Evolutionary conservation across 1,140 invertebrate genomes (phyloP).

Genomic region (Platyscapa corneri): DNA sequence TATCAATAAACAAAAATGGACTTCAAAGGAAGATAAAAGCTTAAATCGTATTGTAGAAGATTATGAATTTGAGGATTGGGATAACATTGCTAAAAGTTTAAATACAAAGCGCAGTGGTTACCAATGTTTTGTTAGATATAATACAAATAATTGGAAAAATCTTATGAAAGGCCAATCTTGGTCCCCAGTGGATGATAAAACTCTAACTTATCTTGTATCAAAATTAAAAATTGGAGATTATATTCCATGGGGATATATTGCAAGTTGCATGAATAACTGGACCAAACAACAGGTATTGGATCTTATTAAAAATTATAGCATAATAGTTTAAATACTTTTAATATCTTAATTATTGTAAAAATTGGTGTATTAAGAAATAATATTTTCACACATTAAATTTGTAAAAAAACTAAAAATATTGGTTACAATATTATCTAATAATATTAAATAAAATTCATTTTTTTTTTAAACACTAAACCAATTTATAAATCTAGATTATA

Average conservation of each 20-base stretch:
- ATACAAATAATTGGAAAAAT: slow-evolving; percentile 70
- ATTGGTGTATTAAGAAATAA: background rate
- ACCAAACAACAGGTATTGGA: slow-evolving; percentile 76
- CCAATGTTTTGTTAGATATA: slow-evolving; percentile 80
- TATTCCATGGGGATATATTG: slow-evolving; percentile 80
- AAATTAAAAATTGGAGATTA: slow-evolving; percentile 76
- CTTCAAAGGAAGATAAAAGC: slow-evolving; percentile 74
- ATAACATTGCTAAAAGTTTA: slow-evolving; percentile 76
- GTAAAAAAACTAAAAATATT: too few species aligned
- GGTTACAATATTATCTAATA: too few species aligned
- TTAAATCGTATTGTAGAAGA: slow-evolving; percentile 72
- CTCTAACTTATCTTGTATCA: slow-evolving; percentile 75
- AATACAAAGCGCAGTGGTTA: slow-evolving; percentile 78
- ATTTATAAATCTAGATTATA: too few species aligned
- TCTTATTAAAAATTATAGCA: slow-evolving; percentile 53
- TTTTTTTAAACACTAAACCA: too few species aligned
- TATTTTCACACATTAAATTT: too few species aligned
- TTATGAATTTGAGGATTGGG: slow-evolving; percentile 79
- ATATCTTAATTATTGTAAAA: background rate
- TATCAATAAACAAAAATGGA: slow-evolving; percentile 79
- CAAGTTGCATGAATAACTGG: slow-evolving; percentile 76
- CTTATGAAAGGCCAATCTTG: slow-evolving; percentile 71
- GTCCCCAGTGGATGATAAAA: slow-evolving; percentile 77
- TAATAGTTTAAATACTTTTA: background rate
- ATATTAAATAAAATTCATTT: too few species aligned